Percentiles rank a stretch among this genome's conserved stretches.
Evolutionary conservation across 2,113 vertebrate species (phyloP).

Genomic region (Plectropomus leopardus): DNA sequence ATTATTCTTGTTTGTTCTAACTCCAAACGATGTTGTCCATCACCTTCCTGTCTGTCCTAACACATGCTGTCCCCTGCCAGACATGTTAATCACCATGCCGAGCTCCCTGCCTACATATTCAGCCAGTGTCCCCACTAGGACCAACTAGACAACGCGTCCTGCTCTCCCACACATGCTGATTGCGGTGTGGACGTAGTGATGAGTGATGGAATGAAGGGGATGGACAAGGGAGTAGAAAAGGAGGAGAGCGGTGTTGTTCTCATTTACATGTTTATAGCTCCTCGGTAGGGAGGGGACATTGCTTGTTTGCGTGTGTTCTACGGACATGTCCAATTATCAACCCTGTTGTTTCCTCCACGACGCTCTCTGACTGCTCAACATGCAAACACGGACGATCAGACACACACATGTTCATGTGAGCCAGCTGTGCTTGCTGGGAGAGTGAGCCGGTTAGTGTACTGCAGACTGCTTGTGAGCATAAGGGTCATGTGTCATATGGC

Average conservation of each 20-base stretch:
- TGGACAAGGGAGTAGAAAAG: slow-evolving; percentile 38
- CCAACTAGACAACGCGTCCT: slow-evolving; percentile 39
- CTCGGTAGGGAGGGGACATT: slow-evolving; percentile 65
- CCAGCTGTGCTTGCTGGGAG: slow-evolving; percentile 58
- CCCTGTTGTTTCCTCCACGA: slow-evolving; percentile 73
- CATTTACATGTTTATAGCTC: slow-evolving; percentile 86
- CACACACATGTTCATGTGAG: slow-evolving; percentile 4
- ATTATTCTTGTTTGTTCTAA: slow-evolving; percentile 23
- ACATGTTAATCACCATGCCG: slow-evolving; percentile 56
- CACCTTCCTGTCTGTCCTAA: slow-evolving; percentile 30
- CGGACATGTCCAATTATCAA: slow-evolving; percentile 83
- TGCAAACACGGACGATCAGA: slow-evolving; percentile 27
- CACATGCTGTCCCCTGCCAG: slow-evolving; percentile 28
- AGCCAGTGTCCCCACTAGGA: slow-evolving; percentile 55
- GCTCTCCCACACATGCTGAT: slow-evolving; percentile 55
- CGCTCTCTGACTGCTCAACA: slow-evolving; percentile 58
- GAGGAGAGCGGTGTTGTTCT: slow-evolving; percentile 58
- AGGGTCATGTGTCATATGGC: slow-evolving; percentile 66
- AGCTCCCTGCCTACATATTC: slow-evolving; percentile 65
- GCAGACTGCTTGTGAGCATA: slow-evolving; percentile 47
- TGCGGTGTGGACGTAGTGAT: slow-evolving; percentile 46
- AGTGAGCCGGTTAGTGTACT: slow-evolving; percentile 50
- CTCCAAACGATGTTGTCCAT: slow-evolving; percentile 40
- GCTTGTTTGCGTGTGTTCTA: slow-evolving; percentile 50
- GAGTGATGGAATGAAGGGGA: slow-evolving; percentile 70